These are phyloP conservation scores for Habrosyne pyritoides DNA, from an alignment of 2,888 invertebrate species.

Conservation along the genomic window DNA sequence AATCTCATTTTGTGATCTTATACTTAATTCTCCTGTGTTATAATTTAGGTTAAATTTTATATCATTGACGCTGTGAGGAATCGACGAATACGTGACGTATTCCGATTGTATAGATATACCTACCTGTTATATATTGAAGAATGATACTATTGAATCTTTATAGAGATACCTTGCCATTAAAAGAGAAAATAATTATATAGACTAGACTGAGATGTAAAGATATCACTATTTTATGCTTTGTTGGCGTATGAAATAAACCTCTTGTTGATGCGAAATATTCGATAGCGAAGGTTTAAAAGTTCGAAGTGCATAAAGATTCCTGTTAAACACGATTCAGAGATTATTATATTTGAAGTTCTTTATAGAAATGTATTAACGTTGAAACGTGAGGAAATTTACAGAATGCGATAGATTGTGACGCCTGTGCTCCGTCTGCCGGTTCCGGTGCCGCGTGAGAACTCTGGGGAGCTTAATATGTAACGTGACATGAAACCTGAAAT, in stretches of 20 bases:
- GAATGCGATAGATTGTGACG: conserved; percentile 37
- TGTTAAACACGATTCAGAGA: conserved; percentile 66
- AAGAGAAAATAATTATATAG: conserved; percentile 80
- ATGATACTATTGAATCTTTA: conserved; percentile 82
- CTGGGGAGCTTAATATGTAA: conserved; percentile 7
- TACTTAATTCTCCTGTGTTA: conserved; percentile 84
- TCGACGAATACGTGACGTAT: conserved; percentile 76
- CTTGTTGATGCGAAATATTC: conserved; percentile 72
- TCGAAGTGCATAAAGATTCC: conserved; percentile 68
- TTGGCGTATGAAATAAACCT: conserved; percentile 78
- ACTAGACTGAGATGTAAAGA: conserved; percentile 83
- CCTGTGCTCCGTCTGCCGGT: conserved; percentile 26
- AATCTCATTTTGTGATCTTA: conserved; percentile 84
- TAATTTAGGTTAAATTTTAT: conserved; percentile 84
- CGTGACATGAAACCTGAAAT: background rate
- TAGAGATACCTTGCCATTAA: conserved; percentile 83
- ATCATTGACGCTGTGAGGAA: conserved; percentile 83
- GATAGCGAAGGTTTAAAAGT: conserved; percentile 57
- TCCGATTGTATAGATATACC: conserved; percentile 79
- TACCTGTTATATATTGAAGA: conserved; percentile 81
- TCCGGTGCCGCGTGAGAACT: conserved; percentile 11
- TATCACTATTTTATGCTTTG: conserved; percentile 84
- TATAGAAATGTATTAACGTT: conserved; percentile 60
- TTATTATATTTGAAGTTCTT: conserved; percentile 69
- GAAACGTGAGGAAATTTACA: conserved; percentile 58